Evolutionary conservation across 2,797 vertebrate species (phyloP).

Genomic region (Rhinogobio ventralis): DNA sequence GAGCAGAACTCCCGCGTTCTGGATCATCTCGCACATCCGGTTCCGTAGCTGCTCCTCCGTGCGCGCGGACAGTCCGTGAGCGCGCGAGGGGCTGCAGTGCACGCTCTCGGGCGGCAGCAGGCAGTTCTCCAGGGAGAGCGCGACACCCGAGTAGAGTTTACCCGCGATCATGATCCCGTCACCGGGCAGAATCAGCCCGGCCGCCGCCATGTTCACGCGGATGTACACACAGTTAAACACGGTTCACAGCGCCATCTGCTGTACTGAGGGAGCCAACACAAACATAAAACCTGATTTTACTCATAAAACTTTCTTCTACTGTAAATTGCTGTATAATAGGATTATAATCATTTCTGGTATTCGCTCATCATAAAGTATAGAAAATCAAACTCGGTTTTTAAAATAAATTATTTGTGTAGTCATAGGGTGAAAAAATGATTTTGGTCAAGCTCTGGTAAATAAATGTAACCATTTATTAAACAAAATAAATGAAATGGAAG

Average conservation of each 20-base stretch:
- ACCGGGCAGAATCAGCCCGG: not conserved
- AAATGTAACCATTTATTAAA: too few species aligned
- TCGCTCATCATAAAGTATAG: too few species aligned
- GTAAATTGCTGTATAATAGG: too few species aligned
- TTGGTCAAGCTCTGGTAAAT: not conserved
- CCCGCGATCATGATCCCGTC: conserved; percentile 18
- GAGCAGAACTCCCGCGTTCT: conserved; percentile 19
- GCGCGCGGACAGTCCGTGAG: not conserved
- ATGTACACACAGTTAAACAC: too few species aligned
- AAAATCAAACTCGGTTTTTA: too few species aligned
- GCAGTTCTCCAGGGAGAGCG: conserved; percentile 15
- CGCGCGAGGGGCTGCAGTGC: conserved; percentile 18
- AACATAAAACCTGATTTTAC: too few species aligned
- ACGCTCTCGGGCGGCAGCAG: conserved; percentile 1
- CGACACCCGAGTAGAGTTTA: conserved; percentile 5
- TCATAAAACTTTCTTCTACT: too few species aligned
- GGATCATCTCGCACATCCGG: conserved; percentile 22
- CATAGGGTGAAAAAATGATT: too few species aligned
- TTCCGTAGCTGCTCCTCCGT: conserved; percentile 22
- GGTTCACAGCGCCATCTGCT: not conserved
- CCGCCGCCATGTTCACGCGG: conserved; percentile 1
- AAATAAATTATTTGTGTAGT: too few species aligned
- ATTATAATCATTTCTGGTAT: too few species aligned
- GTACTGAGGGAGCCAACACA: not conserved
- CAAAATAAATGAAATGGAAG: too few species aligned